phyloP scores from a whole-genome alignment of 2,797 vertebrate species.

The Enteromius viviparus region DNA sequence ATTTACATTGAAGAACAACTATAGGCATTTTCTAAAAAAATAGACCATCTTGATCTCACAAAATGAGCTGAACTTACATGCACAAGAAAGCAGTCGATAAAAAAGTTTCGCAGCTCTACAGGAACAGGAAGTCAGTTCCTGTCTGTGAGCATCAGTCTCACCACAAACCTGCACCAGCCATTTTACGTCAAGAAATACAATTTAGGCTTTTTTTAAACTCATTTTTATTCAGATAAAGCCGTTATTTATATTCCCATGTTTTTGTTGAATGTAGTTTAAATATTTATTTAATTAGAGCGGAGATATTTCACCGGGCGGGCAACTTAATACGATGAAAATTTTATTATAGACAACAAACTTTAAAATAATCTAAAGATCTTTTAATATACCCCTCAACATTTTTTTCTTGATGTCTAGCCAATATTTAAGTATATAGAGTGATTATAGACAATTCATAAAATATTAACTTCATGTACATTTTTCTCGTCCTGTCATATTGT shows the following conservation, averaged over 20 bases:
- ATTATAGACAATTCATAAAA: background rate
- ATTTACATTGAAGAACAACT: background rate
- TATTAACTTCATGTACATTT: background rate
- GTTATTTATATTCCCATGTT: background rate
- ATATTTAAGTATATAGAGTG: background rate
- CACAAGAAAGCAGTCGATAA: constrained; percentile 2
- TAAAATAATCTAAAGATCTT: background rate
- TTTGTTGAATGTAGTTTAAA: background rate
- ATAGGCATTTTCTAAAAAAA: background rate
- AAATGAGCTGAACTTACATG: background rate
- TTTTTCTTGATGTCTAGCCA: background rate
- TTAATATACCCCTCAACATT: background rate
- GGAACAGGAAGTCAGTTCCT: constrained; percentile 75
- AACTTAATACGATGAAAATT: background rate
- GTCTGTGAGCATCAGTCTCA: constrained; percentile 59
- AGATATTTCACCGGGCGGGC: background rate
- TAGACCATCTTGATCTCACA: background rate
- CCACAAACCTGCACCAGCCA: constrained; percentile 56
- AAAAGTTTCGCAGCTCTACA: constrained; percentile 40
- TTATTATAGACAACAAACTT: background rate
- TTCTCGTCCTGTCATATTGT: background rate
- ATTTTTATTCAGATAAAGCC: background rate
- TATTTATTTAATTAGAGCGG: background rate
- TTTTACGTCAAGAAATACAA: background rate
- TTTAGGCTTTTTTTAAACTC: background rate